Base-by-base conservation (phyloP, 2,888 invertebrate species). In the Rhaphigaster nebulosa region DNA sequence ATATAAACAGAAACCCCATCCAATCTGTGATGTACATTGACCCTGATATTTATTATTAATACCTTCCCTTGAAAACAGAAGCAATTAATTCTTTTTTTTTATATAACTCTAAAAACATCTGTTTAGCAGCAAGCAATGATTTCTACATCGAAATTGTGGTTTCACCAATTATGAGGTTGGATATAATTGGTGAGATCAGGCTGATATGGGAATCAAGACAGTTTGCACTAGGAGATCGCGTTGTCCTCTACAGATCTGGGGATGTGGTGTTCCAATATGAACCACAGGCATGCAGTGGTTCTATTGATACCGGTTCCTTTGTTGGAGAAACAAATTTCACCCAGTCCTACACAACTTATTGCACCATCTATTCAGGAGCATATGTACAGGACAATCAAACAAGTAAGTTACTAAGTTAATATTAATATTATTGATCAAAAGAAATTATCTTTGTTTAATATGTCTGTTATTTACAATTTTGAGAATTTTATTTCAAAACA, bases 111-210 rank as follows among this genome's bases (percentile, higher is more conserved):
- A 20, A 34, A 76, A 76, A 76, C 20, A 76, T 76, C 20, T 76
- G 34, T 76, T 76, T 34, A 20, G 20, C 23, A 84, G 84, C 45
- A 50, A 84, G n/a, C 26, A 84, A 84, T 84, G 84, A 84, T 84
- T 41, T 45, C 29, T 87, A 90, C 29, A 76, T 90, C 26, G 90
- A 90, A 80, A 56, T 90, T 18, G 88, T 90, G 29, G 52, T 90
- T 15, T 90, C 90, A 38, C 88, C 90, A n/a, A 90, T 90, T 29
- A 80, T 90, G 23, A 88, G 45, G 54, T 23, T 52, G 10, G 70
- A 70, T 34, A 52, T 52, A 2, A 90, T 90, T 76, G 88, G 90
- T 34, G 90, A 90, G 41, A n/a, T 90, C 18, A 88, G 76, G 88
- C 34, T 90, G 45, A 88, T 90, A n/a, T 90, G 90, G 90, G 54